phyloP scores from a whole-genome alignment of 2,888 invertebrate species.

The Phania funesta region DNA sequence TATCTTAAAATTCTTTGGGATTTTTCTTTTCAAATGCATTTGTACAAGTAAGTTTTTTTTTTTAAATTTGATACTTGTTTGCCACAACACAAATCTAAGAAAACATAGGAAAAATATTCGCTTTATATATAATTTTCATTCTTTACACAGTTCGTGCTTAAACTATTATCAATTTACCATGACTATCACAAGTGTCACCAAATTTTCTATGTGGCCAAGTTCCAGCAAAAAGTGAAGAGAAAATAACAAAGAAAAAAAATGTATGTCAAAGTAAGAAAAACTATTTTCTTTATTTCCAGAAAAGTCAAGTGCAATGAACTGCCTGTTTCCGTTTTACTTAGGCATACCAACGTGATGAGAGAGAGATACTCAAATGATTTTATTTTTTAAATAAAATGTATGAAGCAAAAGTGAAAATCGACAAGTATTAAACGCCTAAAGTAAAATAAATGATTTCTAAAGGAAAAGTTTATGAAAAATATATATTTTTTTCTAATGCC shows the following conservation, averaged over 20 bases:
- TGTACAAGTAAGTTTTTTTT: background rate
- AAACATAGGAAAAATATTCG: constrained; percentile 21
- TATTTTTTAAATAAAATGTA: background rate
- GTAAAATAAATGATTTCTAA: background rate
- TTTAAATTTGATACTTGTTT: background rate
- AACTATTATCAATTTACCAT: constrained; percentile 43
- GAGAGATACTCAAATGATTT: constrained; percentile 23
- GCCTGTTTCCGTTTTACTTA: background rate
- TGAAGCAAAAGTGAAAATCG: background rate
- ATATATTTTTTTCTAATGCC: background rate
- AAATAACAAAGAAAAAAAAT: background rate
- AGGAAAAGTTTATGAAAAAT: background rate
- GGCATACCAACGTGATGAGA: background rate
- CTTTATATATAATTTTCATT: background rate
- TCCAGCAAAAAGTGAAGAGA: background rate
- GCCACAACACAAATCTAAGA: background rate
- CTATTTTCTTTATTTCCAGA: background rate
- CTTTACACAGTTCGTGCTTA: background rate
- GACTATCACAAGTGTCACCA: constrained; percentile 35
- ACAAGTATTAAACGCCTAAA: background rate
- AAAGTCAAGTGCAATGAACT: constrained; percentile 58
- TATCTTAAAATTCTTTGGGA: background rate
- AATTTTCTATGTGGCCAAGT: constrained; percentile 3
- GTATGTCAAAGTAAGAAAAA: background rate
- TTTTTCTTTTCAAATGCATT: background rate